These are phyloP conservation scores for Scleropages formosus DNA, from an alignment of 2,797 vertebrate species.

Conservation along the genomic window DNA sequence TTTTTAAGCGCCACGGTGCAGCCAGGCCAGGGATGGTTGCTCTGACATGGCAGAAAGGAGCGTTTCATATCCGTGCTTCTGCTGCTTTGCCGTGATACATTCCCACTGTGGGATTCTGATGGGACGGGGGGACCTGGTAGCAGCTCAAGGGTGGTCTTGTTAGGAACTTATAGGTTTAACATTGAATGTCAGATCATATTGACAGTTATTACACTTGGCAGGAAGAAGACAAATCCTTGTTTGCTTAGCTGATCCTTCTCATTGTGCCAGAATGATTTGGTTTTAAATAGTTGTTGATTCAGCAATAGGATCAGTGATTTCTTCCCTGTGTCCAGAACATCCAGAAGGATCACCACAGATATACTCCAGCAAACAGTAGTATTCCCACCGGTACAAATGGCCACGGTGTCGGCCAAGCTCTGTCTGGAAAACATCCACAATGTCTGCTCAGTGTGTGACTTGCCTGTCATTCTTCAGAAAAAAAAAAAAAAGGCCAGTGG, in stretches of 20 bases:
- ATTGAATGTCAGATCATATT: not conserved
- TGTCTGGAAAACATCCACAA: conserved; percentile 1
- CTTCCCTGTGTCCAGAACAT: not conserved
- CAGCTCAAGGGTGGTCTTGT: not conserved
- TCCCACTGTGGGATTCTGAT: not conserved
- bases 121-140: not conserved
- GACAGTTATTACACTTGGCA: not conserved
- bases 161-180: not conserved
- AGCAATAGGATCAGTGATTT: not conserved
- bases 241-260: not conserved
- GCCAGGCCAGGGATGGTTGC: no score
- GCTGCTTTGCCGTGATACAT: not conserved
- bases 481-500: not conserved
- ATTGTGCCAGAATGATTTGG: not conserved
- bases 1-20: not conserved
- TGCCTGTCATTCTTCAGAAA: conserved; percentile 1
- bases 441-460: not conserved
- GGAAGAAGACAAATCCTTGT: not conserved
- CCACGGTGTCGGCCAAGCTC: not conserved
- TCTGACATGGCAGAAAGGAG: no score
- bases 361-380: not conserved
- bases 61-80: no score
- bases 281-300: not conserved
- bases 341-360: not conserved
- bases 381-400: not conserved